Conservation (phyloP, 2,797 vertebrate species). For the Xenentodon cancila region DNA sequence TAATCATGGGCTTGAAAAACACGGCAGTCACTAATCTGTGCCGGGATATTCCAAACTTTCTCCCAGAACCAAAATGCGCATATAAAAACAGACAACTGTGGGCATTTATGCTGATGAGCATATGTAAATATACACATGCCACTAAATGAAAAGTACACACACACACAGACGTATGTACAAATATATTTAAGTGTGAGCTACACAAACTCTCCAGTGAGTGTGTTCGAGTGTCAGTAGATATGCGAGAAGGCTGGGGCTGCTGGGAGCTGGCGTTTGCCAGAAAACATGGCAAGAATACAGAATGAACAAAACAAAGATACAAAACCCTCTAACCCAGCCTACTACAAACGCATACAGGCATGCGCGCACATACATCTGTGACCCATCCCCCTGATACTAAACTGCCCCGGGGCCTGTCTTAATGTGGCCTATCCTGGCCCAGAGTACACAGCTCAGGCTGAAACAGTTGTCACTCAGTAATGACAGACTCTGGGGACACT, state of each 20-base stretch:
- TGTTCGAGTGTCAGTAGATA: constrained; percentile 3
- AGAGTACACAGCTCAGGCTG: constrained; percentile 63
- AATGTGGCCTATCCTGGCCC: constrained; percentile 43
- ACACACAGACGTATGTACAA: constrained; percentile 47
- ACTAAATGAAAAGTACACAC: constrained; percentile 37
- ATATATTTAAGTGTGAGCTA: constrained; percentile 50
- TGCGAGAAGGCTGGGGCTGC: background rate
- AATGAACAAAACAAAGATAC: constrained; percentile 75
- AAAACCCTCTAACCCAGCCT: constrained; percentile 85
- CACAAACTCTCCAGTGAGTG: constrained; percentile 27
- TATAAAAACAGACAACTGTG: constrained; percentile 57
- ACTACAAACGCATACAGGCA: constrained; percentile 83
- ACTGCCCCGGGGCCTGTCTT: constrained; percentile 63
- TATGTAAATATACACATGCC: constrained; percentile 54
- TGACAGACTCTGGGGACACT: constrained; percentile 66
- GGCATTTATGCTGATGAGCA: constrained; percentile 65
- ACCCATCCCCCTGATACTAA: constrained; percentile 76
- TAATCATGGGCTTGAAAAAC: constrained; percentile 84
- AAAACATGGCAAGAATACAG: constrained; percentile 67
- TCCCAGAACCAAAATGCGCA: constrained; percentile 55
- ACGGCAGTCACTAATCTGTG: constrained; percentile 80
- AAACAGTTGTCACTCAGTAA: constrained; percentile 77
- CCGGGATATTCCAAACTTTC: constrained; percentile 84
- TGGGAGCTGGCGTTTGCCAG: constrained; percentile 57
- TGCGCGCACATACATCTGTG: constrained; percentile 83